Evolutionary conservation across 2,113 vertebrate species (phyloP), one percentile per base, ranked within the genome.

Genomic region (Mus pahari): DNA sequence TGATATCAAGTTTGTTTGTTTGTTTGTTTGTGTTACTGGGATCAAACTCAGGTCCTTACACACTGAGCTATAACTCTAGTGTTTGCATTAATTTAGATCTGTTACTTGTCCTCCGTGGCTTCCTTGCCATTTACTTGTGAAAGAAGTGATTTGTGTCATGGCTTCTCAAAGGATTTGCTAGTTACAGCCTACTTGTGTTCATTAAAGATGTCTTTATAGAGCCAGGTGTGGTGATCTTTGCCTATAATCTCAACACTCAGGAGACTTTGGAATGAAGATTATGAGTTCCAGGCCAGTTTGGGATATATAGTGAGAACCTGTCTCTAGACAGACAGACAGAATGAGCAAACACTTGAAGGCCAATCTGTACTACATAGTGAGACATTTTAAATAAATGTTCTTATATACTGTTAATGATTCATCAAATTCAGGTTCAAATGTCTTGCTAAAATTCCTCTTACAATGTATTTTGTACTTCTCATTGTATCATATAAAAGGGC

Each of bases 111-210:
- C 36, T 87, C 16, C 60, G 33, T 90, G 36, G 19, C n/a, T 58
- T 93, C 16, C 42, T 89, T 70, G 33, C 62, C 48, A 90, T 89
- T 93, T 95, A 93, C 42, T 86, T 77, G 16, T 73, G 75, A 31
- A 77, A 94, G 66, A 77, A 48, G 33, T 75, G 68, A 93, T 83
- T 78, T 90, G 66, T 95, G 75, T n/a, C 73, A 71, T 7, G 81
- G 73, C 78, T 95, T 91, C 58, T n/a, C 64, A 91, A 93, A 93
- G 66, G 71, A 93, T 91, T 89, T 92, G 26, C 50, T 89, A 42
- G 86, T 70, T 91, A 66, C 24, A 89, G 81, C 12, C 13, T 79
- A 86, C 39, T 53, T 86, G 17, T 17, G 70, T 39, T n/a, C 42
- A 92, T 96, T 92, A 94, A 97, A 94, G 48, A 22, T 26, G 68